A percentile compares a stretch with the other conserved stretches of the same genome.
Evolutionary conservation across 2,113 vertebrate species (phyloP).

Genomic region (Dromiciops gliroides): DNA sequence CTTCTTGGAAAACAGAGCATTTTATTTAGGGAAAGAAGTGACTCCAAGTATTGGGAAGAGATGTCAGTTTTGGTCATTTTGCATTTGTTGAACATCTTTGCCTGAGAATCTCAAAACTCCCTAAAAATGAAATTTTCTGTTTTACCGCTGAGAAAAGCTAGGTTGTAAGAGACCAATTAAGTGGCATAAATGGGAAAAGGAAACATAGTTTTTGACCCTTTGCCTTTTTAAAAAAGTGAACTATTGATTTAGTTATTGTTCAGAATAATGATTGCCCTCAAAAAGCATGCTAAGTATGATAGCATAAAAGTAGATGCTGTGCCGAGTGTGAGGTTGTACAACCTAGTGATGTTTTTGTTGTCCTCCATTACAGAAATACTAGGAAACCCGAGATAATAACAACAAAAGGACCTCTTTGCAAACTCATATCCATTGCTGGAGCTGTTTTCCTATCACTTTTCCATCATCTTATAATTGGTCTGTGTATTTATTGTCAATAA

Average conservation of each 20-base stretch:
- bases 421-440: conserved; percentile 36
- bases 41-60: background rate
- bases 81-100: background rate
- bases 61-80: background rate
- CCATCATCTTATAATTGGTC: conserved; percentile 58
- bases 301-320: background rate
- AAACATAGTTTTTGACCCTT: background rate
- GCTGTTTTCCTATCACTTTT: conserved; percentile 62
- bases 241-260: background rate
- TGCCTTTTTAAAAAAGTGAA: background rate
- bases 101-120: background rate
- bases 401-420: conserved; percentile 55
- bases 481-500: conserved; percentile 73
- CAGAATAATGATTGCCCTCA: background rate
- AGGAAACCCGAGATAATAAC: conserved; percentile 24
- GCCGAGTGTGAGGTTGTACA: background rate
- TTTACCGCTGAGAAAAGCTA: background rate
- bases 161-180: background rate
- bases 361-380: conserved; percentile 25
- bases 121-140: background rate
- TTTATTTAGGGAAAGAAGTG: background rate
- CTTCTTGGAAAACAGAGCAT: conserved; percentile 26
- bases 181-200: background rate
- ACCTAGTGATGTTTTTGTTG: conserved; percentile 21
- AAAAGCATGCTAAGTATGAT: background rate